Evolutionary conservation across 2,888 invertebrate species (phyloP), one percentile per base, ranked within the genome.

Genomic region (Agrotis exclamationis): DNA sequence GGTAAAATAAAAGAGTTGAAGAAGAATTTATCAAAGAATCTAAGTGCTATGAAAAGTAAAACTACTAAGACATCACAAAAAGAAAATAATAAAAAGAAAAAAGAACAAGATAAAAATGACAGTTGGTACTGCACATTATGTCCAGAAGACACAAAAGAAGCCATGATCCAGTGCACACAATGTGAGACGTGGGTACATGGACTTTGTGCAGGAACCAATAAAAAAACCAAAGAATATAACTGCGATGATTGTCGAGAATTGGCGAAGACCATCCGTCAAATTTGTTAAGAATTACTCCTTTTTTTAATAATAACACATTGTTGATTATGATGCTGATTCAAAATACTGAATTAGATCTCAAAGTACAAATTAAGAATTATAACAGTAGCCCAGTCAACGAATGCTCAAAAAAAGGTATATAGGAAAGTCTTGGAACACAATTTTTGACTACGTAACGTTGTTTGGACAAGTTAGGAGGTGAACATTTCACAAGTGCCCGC

Each of bases 1-100:
- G 60, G 53, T 60, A 66, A 71, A 64, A 63, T 68, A 73, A 51
- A 60, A 63, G 68, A 73, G 63, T 73, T 59, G 20, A 73, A 73
- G 58, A 73, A 73, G 59, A 54, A 50, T 63, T 53, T 73, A 73
- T 63, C 39, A 28, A 58, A 48, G 24, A 71, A 66, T 58, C 60
- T 71, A 58, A 70, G 57, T 58, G 57, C 57, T 39, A 58, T 22
- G 14, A 58, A 58, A 58, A 58, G 44, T 44, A 58, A 58, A 45
- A 22, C 58, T 45, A 22, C 58, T 22, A 58, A 58, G 44, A 58
- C 58, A 45, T 45, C 57, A 57, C 63, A 66, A 66, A 63, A 48
- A 47, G 47, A 56, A 63, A 73, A 68, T 58, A 66, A 66, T 58
- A 65, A 65, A 71, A 65, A 66, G 71, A 72, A 63, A 68, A 28